Conservation (phyloP, 2,888 invertebrate genomes). For the Spodoptera littoralis region DNA sequence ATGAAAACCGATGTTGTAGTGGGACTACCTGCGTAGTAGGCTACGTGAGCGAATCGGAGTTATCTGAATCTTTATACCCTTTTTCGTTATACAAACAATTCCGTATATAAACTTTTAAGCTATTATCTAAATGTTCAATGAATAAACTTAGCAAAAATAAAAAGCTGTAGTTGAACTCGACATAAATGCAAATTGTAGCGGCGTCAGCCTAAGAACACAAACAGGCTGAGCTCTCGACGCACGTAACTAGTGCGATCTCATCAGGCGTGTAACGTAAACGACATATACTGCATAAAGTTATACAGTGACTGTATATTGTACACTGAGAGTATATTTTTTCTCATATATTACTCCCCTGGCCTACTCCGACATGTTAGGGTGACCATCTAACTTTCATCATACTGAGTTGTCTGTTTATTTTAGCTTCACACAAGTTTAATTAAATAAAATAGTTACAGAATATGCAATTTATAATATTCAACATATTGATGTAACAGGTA, state of each 20-base stretch:
- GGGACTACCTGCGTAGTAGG: neutral
- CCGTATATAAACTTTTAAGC: neutral
- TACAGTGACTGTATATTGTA: constrained; percentile 40
- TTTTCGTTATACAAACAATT: neutral
- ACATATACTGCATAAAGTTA: constrained; percentile 45
- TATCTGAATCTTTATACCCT: neutral
- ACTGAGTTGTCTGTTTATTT: constrained; percentile 3
- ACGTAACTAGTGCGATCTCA: constrained; percentile 44
- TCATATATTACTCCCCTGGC: constrained; percentile 57
- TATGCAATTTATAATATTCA: too few relatives aligned
- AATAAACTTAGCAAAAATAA: constrained; percentile 5
- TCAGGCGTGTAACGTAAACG: constrained; percentile 42
- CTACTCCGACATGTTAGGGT: constrained; percentile 55
- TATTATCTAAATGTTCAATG: too few relatives aligned
- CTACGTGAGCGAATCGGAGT: neutral
- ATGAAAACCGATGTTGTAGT: constrained; percentile 32
- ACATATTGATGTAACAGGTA: too few relatives aligned
- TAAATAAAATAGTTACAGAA: too few relatives aligned
- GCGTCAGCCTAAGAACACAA: constrained; percentile 5
- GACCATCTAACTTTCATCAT: constrained; percentile 27
- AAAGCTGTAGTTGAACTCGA: constrained; percentile 3
- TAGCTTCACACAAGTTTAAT: neutral
- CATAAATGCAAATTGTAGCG: constrained; percentile 32
- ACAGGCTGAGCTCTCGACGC: constrained; percentile 12
- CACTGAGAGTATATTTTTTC: constrained; percentile 54